Conservation (phyloP, 2,888 invertebrate species). For the Synergus gifuensis region DNA sequence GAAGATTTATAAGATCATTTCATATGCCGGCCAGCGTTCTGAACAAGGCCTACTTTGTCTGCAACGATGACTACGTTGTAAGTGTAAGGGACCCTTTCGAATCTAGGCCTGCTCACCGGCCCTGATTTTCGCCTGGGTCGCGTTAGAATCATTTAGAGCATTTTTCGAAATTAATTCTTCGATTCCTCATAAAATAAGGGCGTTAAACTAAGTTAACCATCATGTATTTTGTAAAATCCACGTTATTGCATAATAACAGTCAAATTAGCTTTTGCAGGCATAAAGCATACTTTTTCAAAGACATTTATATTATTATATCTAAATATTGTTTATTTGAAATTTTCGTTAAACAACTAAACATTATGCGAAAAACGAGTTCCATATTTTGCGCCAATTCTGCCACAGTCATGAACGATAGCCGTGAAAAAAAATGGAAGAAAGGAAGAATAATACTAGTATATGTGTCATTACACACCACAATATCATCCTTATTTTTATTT, state of each 20-base stretch:
- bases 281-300: no score
- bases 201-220: no score
- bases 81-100: conserved; percentile 58
- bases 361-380: background rate
- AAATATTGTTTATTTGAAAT: no score
- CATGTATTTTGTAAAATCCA: no score
- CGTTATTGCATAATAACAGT: no score
- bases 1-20: conserved; percentile 7
- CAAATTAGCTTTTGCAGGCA: no score
- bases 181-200: no score
- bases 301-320: no score
- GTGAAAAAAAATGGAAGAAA: conserved; percentile 24
- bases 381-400: conserved; percentile 21
- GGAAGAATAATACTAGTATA: conserved; percentile 35
- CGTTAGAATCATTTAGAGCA: conserved; percentile 26
- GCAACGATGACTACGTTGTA: conserved; percentile 75
- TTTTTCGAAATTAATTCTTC: background rate
- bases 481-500: conserved; percentile 9
- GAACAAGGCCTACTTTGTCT: conserved; percentile 73
- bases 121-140: conserved; percentile 29
- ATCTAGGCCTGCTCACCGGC: conserved; percentile 29
- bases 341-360: no score
- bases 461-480: conserved; percentile 12
- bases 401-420: conserved; percentile 17
- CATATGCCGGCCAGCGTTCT: conserved; percentile 67